Evolutionary conservation across 2,888 invertebrate species (phyloP), one percentile per base, ranked within the genome.

Genomic region (Priocnemis perturbator): DNA sequence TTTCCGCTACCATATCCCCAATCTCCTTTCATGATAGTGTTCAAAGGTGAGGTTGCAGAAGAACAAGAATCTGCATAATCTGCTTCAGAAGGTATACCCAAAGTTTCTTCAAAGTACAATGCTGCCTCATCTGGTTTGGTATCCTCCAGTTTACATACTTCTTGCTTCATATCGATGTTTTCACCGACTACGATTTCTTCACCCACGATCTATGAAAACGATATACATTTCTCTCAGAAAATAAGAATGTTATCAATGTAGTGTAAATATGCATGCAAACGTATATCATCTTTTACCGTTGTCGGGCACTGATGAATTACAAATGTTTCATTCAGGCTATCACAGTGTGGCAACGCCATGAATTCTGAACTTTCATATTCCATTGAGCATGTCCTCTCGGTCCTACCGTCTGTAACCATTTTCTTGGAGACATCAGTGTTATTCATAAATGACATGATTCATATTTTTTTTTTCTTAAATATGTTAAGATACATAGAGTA

Each of bases 401-500:
- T 60, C 11, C 74, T 57, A 45, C 65, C 78, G 63, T 77, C 69
- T 2, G 82, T 69, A 23, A 70, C 59, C 20, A 79, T 68, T 30
- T 73, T 77, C 15, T 76, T 70, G 20, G 73, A 79, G 66, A 70
- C 37, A 62, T 75, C 65, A 53, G 63, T 60, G 58, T 78, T 66
- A 17, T 72, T 68, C 60, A 66, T 75, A 64, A 79, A 67, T 58
- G 83, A 83, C 83, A 83, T 85, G 20, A 45, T 52, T 20, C 19
- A 57, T 2, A n/a, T 15, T 26, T 37, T 19, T 11, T 47, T 45
- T 53, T 19, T 48, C n/a, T 7, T n/a, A 11, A n/a, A 47, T 59
- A 37, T 44, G n/a, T 55, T 59, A 14, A 50, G 20, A 30, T 37
- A 37, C 9, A 9, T 37, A 37, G 7, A 37, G 37, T 7, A n/a